These are phyloP conservation scores for Caiman crocodilus DNA, from an alignment of 2,797 vertebrate species.

Conservation along the genomic window DNA sequence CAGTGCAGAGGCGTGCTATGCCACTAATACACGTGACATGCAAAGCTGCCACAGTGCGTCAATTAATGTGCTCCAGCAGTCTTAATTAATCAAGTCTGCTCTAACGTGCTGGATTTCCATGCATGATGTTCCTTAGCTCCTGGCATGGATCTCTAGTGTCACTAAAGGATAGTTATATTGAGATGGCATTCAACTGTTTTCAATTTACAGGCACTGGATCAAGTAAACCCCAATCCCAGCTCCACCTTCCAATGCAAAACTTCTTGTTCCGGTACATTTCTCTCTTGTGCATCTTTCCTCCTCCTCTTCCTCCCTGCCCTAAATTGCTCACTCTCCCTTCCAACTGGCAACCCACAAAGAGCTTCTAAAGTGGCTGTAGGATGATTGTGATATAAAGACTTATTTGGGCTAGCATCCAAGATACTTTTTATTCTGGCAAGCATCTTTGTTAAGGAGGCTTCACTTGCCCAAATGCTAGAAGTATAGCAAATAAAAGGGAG, in stretches of 20 bases:
- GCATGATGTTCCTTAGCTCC: no score
- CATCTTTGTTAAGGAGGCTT: background rate
- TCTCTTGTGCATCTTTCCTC: background rate
- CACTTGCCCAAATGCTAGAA: background rate
- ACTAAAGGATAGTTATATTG: conserved; percentile 8
- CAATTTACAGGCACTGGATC: no score
- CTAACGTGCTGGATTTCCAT: no score
- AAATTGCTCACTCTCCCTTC: background rate
- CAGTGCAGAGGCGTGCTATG: no score
- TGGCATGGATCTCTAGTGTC: background rate
- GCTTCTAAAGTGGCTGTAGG: background rate
- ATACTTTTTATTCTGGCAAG: background rate
- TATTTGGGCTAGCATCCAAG: background rate
- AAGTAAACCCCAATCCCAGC: no score
- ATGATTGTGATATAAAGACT: background rate
- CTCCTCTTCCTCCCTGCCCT: background rate
- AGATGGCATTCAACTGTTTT: no score
- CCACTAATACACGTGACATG: no score
- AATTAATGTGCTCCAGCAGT: no score
- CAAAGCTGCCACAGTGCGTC: no score
- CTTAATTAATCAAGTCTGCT: no score
- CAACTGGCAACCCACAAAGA: background rate
- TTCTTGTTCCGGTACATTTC: background rate
- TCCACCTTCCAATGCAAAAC: background rate
- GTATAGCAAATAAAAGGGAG: background rate